Evolutionary conservation across 2,888 invertebrate species (phyloP), one percentile per base, ranked within the genome.

Genomic region (Hipparchia semele): DNA sequence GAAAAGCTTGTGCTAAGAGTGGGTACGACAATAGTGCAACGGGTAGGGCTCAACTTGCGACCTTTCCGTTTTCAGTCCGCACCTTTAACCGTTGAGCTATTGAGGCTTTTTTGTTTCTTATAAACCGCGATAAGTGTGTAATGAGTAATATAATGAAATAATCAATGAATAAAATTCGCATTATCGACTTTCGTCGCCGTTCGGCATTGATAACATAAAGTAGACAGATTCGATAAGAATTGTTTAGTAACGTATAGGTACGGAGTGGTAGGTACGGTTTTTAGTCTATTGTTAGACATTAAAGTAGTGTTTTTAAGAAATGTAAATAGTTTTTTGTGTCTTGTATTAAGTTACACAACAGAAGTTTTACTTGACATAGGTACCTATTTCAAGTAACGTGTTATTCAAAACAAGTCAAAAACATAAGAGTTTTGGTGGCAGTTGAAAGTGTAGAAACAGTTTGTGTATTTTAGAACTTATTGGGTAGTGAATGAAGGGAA

Each of bases 111-210:
- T 67, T 58, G 9, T 9, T 46, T 46, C 58, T 46, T 33, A 1
- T 51, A 49, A 68, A 68, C 33, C 8, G 33, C 7, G 59, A 59
- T 68, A 33, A 51, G 33, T 71, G 33, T 60, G 54, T 71, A 71
- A 72, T 13, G 13, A 64, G 46, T 46, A 62, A 46, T 56, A 46
- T 56, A 13, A 7, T 58, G 39, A 13, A 58, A 56, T 58, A 56
- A 7, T 72, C 64, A 58, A 72, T 72, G 72, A 71, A 67, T 71
- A 49, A 75, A 75, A 68, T 76, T 74, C 72, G 53, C 53, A 53
- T 7, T 65, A 65, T 65, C 64, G 23, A 10, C 9, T 33, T 49
- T 49, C 53, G 12, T 60, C 39, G 39, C 10, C 10, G 10, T 60
- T 53, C 51, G 65, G 1, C 8, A 8, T 62, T 53, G 53, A 65